These are phyloP conservation scores for Tichodroma muraria DNA, from an alignment of 2,113 vertebrate genomes.

Conservation along the genomic window DNA sequence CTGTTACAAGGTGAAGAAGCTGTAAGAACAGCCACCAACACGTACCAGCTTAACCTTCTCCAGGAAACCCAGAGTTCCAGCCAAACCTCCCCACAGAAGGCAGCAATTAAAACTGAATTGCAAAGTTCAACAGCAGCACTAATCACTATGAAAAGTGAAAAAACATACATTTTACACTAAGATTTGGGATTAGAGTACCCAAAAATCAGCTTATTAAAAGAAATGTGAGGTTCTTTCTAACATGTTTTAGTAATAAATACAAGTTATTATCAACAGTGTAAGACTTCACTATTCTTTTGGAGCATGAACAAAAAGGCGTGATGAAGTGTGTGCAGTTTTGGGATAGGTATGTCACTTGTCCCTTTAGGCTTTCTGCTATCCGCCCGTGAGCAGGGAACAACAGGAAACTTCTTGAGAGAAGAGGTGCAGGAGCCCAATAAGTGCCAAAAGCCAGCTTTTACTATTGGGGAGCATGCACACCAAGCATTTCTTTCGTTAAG, in stretches of 20 bases:
- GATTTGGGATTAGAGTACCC: not conserved
- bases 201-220: not conserved
- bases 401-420: not conserved
- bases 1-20: not conserved
- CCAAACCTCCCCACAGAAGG: not conserved
- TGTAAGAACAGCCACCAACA: not conserved
- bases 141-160: not conserved
- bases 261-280: not conserved
- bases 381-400: not conserved
- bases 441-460: not conserved
- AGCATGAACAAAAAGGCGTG: not conserved
- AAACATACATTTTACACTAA: not conserved
- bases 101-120: not conserved
- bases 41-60: not conserved
- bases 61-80: not conserved
- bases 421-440: not conserved
- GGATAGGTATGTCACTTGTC: not conserved
- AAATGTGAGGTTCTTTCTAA: not conserved
- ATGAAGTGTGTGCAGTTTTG: not conserved
- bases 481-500: rapidly evolving
- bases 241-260: not conserved
- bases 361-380: not conserved
- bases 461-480: not conserved
- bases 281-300: not conserved
- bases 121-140: not conserved